phyloP scores from a whole-genome alignment of 2,113 vertebrate genomes.

The Donacobius atricapilla region DNA sequence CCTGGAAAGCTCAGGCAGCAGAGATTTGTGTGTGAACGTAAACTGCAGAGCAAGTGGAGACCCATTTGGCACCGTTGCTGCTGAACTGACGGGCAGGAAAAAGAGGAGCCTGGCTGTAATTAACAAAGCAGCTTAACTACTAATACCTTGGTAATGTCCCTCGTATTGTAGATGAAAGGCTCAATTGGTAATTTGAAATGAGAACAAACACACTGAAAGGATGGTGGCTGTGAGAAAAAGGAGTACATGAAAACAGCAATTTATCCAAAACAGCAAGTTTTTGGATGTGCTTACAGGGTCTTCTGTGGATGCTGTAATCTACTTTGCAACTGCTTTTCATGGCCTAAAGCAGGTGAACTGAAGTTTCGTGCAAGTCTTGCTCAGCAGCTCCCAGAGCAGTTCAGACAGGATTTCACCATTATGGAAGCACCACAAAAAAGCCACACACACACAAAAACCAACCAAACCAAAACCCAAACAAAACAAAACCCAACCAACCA shows the following conservation, averaged over 20 bases:
- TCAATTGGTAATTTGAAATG: slow-evolving; percentile 20
- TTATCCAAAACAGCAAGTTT: neutral
- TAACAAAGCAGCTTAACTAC: slow-evolving; percentile 60
- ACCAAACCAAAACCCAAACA: neutral
- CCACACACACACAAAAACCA: neutral
- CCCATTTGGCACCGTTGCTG: neutral
- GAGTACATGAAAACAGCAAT: neutral
- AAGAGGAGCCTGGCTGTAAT: slow-evolving; percentile 43
- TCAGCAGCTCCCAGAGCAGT: neutral
- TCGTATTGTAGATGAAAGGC: slow-evolving; percentile 51
- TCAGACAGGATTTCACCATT: neutral
- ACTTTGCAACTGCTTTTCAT: neutral
- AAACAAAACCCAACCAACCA: neutral
- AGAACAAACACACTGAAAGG: slow-evolving; percentile 30
- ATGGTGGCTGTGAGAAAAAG: slow-evolving; percentile 6
- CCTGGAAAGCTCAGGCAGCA: neutral
- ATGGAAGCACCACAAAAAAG: neutral
- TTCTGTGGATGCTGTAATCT: neutral
- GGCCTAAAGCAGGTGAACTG: neutral
- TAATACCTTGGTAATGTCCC: slow-evolving; percentile 55
- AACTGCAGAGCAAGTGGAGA: neutral
- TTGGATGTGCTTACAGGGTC: neutral
- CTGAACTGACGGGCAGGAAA: slow-evolving; percentile 12
- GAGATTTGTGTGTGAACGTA: neutral
- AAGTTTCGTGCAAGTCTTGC: neutral